Evolutionary conservation across 2,797 vertebrate species (phyloP), one percentile per base, ranked within the genome.

Genomic region (Vespertilio murinus): DNA sequence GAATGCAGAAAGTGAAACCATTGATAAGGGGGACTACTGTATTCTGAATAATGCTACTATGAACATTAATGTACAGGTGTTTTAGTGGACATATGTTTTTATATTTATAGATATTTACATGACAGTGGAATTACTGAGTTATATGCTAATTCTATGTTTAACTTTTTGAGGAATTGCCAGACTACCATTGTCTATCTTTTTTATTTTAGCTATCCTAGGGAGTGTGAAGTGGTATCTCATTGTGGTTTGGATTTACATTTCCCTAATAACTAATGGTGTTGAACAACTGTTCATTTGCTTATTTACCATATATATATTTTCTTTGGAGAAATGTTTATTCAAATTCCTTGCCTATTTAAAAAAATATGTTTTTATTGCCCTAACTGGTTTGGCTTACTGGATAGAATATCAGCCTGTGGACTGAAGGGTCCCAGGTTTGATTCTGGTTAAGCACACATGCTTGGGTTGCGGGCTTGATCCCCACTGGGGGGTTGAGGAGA

Each of bases 171-270:
- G 59, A 94, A 61, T 12, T 91, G 30, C 8, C 59, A 30, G 77
- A 59, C 25, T 65, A 35, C 73, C 80, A 88, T 74, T 59, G 17
- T 65, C 73, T 92, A 14, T 28, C 30, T 94, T 87, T 91, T 93
- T 61, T 49, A 80, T 89, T 93, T 93, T 94, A 87, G n/a, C 42
- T n/a, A 56, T 90, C 59, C 23, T 79, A 38, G 42, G 82, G 28
- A n/a, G 28, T 94, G 40, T 79, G 80, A 86, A 82, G 40, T 88
- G 33, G 17, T 40, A 86, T 78, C 18, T 86, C 17, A 42, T 9
- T 74, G 33, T 75, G 45, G 28, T 82, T 94, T 92, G 88, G 17
- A 79, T 74, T 93, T 88, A 8, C 30, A 61, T 90, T 88, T 93
- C 4, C 25, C 33, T 82, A 86, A 92, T 90, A 78, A 80, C 22